These are phyloP conservation scores for Branchipolynoe longqiensis DNA, from an alignment of 2,888 invertebrate species.

Conservation along the genomic window DNA sequence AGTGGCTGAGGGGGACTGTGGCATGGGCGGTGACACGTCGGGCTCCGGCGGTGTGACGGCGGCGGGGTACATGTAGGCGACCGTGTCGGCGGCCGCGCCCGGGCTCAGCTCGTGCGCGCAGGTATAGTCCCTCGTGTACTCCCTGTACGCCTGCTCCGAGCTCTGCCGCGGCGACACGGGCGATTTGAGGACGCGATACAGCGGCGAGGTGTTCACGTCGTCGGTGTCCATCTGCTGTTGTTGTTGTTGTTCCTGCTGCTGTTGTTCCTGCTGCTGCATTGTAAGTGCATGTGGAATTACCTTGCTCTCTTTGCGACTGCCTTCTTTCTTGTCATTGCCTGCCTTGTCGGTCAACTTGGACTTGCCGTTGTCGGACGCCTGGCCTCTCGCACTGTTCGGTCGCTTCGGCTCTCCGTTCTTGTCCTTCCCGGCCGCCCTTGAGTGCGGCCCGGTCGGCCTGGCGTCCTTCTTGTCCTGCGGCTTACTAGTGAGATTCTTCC, in stretches of 20 bases:
- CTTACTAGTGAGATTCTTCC: neutral
- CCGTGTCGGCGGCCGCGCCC: conserved; percentile 23
- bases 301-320: conserved; percentile 38
- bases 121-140: conserved; percentile 15
- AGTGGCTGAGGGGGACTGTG: conserved; percentile 77
- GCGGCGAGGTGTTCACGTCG: conserved; percentile 73
- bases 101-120: conserved; percentile 54
- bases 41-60: conserved; percentile 79
- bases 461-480: conserved; percentile 7
- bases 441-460: neutral
- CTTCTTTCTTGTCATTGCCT: neutral
- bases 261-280: conserved; percentile 44
- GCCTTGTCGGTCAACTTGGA: conserved; percentile 13
- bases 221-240: too few relatives aligned
- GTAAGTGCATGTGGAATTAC: conserved; percentile 57
- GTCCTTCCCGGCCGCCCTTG: neutral
- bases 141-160: conserved; percentile 14
- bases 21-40: conserved; percentile 78
- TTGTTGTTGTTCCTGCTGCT: too few relatives aligned
- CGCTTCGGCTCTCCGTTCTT: conserved; percentile 43
- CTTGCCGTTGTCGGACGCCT: conserved; percentile 17
- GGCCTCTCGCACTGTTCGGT: neutral
- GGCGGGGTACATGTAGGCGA: conserved; percentile 76
- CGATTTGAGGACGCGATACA: conserved; percentile 77
- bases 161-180: conserved; percentile 75